These are phyloP conservation scores for Agrochola lota DNA, from an alignment of 2,888 invertebrate genomes.

Conservation along the genomic window DNA sequence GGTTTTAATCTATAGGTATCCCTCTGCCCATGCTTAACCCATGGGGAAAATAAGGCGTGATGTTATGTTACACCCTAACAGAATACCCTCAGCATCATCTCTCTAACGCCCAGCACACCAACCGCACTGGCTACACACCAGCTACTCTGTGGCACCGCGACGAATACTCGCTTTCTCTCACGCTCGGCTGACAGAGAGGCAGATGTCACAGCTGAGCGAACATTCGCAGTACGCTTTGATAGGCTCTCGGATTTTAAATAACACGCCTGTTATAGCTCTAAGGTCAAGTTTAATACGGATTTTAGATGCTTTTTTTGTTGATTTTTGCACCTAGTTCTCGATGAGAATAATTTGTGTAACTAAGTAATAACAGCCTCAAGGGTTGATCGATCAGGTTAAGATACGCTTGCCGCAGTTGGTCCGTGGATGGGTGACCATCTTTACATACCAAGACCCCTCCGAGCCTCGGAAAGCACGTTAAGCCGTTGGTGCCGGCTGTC, in stretches of 20 bases:
- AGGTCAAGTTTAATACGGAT: conserved; percentile 55
- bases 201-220: conserved; percentile 49
- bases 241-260: conserved; percentile 59
- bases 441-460: too few relatives aligned
- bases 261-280: conserved; percentile 45
- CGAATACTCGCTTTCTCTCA: conserved; percentile 67
- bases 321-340: conserved; percentile 5
- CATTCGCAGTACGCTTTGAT: conserved; percentile 44
- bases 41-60: too few relatives aligned
- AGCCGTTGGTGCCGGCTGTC: too few relatives aligned
- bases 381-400: too few relatives aligned
- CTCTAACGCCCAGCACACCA: neutral
- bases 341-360: too few relatives aligned
- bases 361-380: too few relatives aligned
- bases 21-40: too few relatives aligned
- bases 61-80: neutral
- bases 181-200: conserved; percentile 43
- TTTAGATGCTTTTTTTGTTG: neutral
- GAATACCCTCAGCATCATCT: neutral
- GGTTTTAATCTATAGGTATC: too few relatives aligned
- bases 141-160: conserved; percentile 37
- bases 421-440: too few relatives aligned
- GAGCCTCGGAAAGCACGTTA: too few relatives aligned
- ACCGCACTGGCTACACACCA: neutral
- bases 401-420: too few relatives aligned